Conservation (phyloP, 2,797 vertebrate genomes). For the Pseudomugil tenellus region DNA sequence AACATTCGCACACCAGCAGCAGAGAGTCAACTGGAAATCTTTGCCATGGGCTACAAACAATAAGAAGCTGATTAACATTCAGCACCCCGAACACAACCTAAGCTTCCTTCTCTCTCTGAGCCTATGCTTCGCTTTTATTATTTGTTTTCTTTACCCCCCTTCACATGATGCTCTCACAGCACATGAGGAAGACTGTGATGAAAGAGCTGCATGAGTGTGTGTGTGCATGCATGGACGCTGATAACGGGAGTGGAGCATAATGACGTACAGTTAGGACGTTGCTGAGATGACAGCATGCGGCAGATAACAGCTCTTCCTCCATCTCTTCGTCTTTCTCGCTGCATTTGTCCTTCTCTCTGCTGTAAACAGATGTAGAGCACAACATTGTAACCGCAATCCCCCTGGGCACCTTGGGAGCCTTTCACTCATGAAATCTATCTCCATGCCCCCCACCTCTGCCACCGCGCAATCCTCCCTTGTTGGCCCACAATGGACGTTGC, state of each 20-base stretch:
- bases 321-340: constrained; percentile 28
- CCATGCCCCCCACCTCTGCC: constrained; percentile 14
- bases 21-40: constrained; percentile 58
- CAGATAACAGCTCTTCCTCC: constrained; percentile 40
- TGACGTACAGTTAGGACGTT: constrained; percentile 60
- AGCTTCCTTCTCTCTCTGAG: constrained; percentile 22
- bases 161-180: constrained; percentile 44
- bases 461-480: no score
- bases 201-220: constrained; percentile 19
- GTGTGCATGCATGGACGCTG: neutral
- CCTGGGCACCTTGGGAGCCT: constrained; percentile 60
- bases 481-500: constrained; percentile 57
- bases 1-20: constrained; percentile 12
- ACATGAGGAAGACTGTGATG: constrained; percentile 34
- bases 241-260: constrained; percentile 64
- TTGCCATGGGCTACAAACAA: constrained; percentile 68
- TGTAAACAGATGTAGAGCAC: constrained; percentile 77
- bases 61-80: constrained; percentile 74
- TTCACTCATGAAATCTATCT: constrained; percentile 75
- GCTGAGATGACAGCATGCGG: constrained; percentile 55
- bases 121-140: constrained; percentile 28
- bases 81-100: constrained; percentile 48
- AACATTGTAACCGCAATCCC: constrained; percentile 73
- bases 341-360: constrained; percentile 49
- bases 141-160: neutral